Base-by-base conservation (phyloP, 2,113 vertebrate genomes). In the Fregetta grallaria region DNA sequence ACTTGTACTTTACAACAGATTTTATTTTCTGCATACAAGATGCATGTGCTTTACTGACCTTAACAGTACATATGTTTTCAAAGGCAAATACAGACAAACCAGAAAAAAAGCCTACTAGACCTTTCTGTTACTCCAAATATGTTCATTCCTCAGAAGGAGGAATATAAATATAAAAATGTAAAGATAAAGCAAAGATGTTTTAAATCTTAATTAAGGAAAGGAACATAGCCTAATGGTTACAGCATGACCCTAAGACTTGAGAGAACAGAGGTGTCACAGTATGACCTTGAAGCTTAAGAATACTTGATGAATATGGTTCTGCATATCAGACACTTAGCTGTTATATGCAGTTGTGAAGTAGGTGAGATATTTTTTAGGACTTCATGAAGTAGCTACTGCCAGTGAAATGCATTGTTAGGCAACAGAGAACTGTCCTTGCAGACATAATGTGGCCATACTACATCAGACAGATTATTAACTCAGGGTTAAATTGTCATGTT, bases 1-100 rank as follows among this genome's bases (percentile, higher is more conserved):
- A 87, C 42, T 83, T 65, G 44, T 56, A 78, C 62, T 92, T 96
- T 15, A 88, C 56, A 66, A 91, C 17, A 83, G 36, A 73, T 86
- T 97, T 97, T 96, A 97, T 97, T 95, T 90, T 79, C 74, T 82
- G 94, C 63, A 86, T 40, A 88, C 38, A 94, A 83, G 36, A 96
- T 61, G 68, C 56, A 49, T 50, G 36, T 86, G 47, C 52, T 96
- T 86, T 93, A 71, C 72, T 84, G 83, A 92, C 75, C 61, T 93
- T 73, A 81, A 75, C 27, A 86, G 80, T 80, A 70, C 1, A 1
- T 40, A 77, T 26, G 11, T 84, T 89, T 94, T 77, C 67, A 86
- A 92, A 90, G 63, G 72, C 79, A 96, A 92, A 92, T 40, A 90
- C 67, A 92, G 73, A 58, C 70, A 93, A 83, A 65, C 52, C 40